Conservation (phyloP, 2,888 invertebrate genomes). For the Galerucella calmariensis region DNA sequence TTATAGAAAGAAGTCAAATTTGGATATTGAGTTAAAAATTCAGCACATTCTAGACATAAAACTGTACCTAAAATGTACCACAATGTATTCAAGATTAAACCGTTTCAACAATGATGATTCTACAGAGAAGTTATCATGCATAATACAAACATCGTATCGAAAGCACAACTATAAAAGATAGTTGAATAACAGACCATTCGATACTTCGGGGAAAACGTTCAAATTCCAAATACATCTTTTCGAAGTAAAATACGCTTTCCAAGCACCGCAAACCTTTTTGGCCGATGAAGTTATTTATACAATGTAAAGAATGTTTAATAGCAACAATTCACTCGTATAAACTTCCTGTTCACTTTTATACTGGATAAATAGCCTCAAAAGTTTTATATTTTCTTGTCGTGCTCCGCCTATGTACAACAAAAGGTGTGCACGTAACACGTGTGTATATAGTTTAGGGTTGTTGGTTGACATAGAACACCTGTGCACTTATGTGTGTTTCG, state of each 20-base stretch:
- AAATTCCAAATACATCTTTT: not conserved
- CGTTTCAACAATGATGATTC: not conserved
- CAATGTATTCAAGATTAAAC: not conserved
- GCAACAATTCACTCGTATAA: not conserved
- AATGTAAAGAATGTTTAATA: constrained; percentile 2
- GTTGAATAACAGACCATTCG: not conserved
- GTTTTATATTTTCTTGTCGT: not conserved
- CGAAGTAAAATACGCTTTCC: not conserved
- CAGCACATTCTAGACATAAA: too few species aligned
- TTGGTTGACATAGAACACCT: constrained; percentile 46
- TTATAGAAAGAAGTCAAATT: too few species aligned
- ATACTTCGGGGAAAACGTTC: constrained; percentile 9
- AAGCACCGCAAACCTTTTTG: not conserved
- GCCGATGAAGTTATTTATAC: not conserved
- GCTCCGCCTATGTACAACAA: not conserved
- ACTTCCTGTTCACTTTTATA: not conserved
- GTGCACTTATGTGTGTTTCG: constrained; percentile 49
- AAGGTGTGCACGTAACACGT: constrained; percentile 21
- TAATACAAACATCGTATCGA: constrained; percentile 14
- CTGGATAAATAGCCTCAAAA: too few species aligned
- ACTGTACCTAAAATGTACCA: not conserved
- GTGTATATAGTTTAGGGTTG: constrained; percentile 26
- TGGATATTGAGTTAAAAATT: too few species aligned
- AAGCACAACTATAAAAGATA: not conserved
- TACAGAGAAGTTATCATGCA: not conserved